phyloP scores from a whole-genome alignment of 92 coral and sea anemone genomes.

The Scolanthus callimorphus region DNA sequence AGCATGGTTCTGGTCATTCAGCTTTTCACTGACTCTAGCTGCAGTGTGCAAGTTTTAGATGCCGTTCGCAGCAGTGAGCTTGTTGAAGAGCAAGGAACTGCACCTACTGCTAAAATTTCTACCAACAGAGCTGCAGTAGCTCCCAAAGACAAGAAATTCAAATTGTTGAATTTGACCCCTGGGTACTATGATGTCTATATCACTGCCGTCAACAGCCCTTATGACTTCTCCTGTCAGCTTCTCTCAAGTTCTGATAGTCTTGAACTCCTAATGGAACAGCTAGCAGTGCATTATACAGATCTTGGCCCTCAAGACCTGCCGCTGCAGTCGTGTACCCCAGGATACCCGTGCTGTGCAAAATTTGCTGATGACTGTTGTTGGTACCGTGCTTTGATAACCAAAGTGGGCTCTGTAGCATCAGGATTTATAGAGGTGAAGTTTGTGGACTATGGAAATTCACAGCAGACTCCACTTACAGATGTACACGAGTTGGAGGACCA shows the following conservation, averaged over 20 bases:
- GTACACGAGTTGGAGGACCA: slow-evolving; percentile 69
- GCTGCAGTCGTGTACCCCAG: slow-evolving; percentile 61
- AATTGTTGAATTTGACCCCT: slow-evolving; percentile 25
- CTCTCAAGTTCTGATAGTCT: slow-evolving; percentile 50
- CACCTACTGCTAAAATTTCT: background rate
- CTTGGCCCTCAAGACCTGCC: slow-evolving; percentile 59
- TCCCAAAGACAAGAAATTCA: slow-evolving; percentile 25
- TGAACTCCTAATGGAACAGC: slow-evolving; percentile 57
- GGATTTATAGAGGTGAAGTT: slow-evolving; percentile 84
- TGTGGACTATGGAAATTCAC: slow-evolving; percentile 92
- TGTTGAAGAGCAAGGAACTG: slow-evolving; percentile 12
- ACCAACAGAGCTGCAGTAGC: background rate
- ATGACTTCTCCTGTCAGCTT: slow-evolving; percentile 74
- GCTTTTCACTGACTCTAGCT: slow-evolving; percentile 65
- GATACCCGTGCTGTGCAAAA: slow-evolving; percentile 91
- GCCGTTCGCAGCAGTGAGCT: slow-evolving; percentile 39
- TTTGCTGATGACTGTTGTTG: slow-evolving; percentile 85
- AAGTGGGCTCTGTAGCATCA: slow-evolving; percentile 77
- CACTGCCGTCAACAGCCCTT: slow-evolving; percentile 66
- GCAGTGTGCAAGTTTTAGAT: slow-evolving; percentile 44
- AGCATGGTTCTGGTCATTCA: slow-evolving; percentile 52
- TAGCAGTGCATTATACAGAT: slow-evolving; percentile 70
- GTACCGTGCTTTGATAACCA: slow-evolving; percentile 89
- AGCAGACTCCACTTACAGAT: slow-evolving; percentile 66
- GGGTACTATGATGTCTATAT: slow-evolving; percentile 72